Conservation (phyloP, 1,140 invertebrate genomes). For the Andricus grossulariae region DNA sequence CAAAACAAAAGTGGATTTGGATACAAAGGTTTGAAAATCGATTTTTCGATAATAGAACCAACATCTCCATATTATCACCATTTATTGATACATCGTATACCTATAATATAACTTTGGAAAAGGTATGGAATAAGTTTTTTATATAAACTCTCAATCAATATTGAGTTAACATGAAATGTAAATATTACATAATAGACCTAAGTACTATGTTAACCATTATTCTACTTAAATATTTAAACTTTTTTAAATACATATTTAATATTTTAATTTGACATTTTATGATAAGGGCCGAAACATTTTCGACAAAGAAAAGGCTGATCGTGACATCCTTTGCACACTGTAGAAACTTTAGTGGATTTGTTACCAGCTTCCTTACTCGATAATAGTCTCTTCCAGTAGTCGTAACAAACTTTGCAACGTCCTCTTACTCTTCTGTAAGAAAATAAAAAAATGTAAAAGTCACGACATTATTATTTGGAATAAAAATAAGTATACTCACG, state of each 20-base stretch:
- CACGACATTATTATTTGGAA: background rate
- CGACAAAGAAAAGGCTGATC: constrained; percentile 18
- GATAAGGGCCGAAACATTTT: constrained; percentile 25
- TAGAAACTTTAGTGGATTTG: constrained; percentile 1
- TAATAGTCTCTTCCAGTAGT: background rate
- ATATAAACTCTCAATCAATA: background rate
- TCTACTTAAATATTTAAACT: too few species aligned
- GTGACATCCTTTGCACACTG: constrained; percentile 6
- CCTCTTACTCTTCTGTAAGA: constrained; percentile 4
- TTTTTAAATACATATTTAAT: too few species aligned
- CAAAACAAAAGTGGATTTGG: too few species aligned
- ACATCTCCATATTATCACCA: too few species aligned
- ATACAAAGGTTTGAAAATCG: too few species aligned
- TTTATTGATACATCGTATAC: too few species aligned
- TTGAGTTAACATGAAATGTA: too few species aligned
- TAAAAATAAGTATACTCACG: too few species aligned
- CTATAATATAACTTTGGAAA: too few species aligned
- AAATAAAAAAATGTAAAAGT: background rate
- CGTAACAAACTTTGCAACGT: constrained; percentile 25
- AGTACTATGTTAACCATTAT: too few species aligned
- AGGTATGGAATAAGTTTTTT: background rate
- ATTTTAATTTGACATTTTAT: background rate
- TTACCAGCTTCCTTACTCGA: constrained; percentile 15
- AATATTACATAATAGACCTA: too few species aligned
- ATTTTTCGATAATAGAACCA: too few species aligned